phyloP scores from a whole-genome alignment of 1,140 invertebrate species.

The Drosophila carrolli region DNA sequence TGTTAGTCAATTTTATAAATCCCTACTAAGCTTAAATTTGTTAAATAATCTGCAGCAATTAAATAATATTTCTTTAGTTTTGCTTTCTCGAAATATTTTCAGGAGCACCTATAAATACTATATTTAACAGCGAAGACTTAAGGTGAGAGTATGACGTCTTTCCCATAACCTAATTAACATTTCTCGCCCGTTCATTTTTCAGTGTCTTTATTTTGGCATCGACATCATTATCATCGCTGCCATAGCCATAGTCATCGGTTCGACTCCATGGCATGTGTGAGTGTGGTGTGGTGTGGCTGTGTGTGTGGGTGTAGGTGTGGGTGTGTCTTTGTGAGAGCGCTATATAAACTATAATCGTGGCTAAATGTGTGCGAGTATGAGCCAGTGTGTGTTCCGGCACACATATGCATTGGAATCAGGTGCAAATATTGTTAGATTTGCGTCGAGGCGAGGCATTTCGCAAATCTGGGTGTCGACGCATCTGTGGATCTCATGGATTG shows the following conservation, averaged over 20 bases:
- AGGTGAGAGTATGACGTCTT: slow-evolving; percentile 31
- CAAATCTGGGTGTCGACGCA: slow-evolving; percentile 30
- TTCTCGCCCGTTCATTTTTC: slow-evolving; percentile 21
- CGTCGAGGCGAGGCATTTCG: slow-evolving; percentile 35
- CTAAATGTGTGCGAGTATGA: slow-evolving; percentile 32
- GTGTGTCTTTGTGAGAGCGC: slow-evolving; percentile 20
- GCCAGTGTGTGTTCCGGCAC: slow-evolving; percentile 1
- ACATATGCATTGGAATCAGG: slow-evolving; percentile 61
- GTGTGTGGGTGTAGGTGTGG: slow-evolving; percentile 12
- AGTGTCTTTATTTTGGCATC: slow-evolving; percentile 46
- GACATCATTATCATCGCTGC: slow-evolving; percentile 46
- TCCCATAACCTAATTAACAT: slow-evolving; percentile 31
- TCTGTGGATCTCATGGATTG: slow-evolving; percentile 26
- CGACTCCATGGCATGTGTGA: slow-evolving; percentile 30
- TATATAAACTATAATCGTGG: slow-evolving; percentile 40
- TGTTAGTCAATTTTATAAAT: too few species aligned
- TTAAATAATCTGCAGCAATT: too few species aligned
- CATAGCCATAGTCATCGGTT: slow-evolving; percentile 13
- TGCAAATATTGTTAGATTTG: slow-evolving; percentile 80
- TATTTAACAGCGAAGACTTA: slow-evolving; percentile 1
- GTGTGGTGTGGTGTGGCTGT: not conserved
- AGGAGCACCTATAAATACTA: not conserved
- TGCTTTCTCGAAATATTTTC: not conserved
- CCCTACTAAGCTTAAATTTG: too few species aligned
- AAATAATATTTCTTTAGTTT: not conserved